phyloP scores from a whole-genome alignment of 2,113 vertebrate species.

The Desmodus rotundus region DNA sequence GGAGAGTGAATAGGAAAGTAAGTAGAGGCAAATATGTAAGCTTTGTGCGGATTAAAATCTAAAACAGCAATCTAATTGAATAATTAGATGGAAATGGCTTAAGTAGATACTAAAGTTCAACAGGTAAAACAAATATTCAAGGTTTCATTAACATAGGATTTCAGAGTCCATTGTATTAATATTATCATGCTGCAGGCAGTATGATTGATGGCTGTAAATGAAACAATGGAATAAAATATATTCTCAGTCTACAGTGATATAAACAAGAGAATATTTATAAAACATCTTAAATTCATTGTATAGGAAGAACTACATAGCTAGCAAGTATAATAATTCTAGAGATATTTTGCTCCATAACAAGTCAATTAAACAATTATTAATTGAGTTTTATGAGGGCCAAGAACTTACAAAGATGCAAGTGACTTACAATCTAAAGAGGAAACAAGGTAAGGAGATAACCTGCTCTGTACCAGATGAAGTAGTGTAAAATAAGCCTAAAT shows the following conservation, averaged over 20 bases:
- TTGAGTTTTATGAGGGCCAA: neutral
- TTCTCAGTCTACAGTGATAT: neutral
- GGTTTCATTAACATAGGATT: neutral
- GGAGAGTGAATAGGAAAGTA: neutral
- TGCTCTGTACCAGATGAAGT: neutral
- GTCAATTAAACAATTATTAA: neutral
- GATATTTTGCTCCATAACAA: neutral
- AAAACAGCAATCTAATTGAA: constrained; percentile 8
- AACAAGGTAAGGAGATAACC: neutral
- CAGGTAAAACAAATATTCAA: neutral
- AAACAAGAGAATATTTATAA: neutral
- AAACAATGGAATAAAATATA: neutral
- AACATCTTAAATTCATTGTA: neutral
- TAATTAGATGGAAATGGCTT: neutral
- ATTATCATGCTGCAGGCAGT: neutral
- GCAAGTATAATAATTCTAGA: neutral
- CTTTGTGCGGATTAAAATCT: neutral
- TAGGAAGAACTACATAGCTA: neutral
- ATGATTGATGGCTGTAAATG: neutral
- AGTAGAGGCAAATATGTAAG: neutral
- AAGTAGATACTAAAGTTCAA: neutral
- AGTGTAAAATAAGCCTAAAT: neutral
- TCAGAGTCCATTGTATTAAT: neutral
- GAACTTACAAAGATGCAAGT: neutral
- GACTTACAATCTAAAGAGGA: neutral